Conservation (phyloP, 2,888 invertebrate genomes). For the Oligia strigilis region DNA sequence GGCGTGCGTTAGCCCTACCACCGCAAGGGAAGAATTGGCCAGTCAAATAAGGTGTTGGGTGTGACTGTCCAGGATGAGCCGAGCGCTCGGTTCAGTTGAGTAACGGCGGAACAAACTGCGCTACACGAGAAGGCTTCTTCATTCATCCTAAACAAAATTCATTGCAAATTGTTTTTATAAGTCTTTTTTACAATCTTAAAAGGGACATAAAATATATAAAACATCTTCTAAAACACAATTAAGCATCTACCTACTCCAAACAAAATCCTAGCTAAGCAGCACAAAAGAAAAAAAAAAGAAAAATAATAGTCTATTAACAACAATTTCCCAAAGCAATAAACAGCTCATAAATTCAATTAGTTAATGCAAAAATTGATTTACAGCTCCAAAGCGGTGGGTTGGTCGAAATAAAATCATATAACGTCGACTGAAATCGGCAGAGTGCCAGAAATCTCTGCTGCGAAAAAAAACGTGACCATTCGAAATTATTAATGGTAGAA, state of each 20-base stretch:
- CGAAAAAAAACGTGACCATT: conserved; percentile 77
- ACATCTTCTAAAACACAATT: not conserved
- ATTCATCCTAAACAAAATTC: no score
- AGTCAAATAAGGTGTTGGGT: no score
- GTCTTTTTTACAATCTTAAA: not conserved
- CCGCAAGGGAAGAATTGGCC: no score
- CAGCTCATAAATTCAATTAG: conserved; percentile 89
- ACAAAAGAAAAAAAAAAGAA: conserved; percentile 64
- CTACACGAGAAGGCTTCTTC: no score
- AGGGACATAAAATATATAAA: not conserved
- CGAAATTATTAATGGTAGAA: conserved; percentile 87
- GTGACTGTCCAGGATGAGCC: no score
- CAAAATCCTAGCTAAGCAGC: conserved; percentile 45
- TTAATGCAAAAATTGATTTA: conserved; percentile 89
- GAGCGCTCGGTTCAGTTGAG: no score
- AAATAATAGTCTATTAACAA: conserved; percentile 84
- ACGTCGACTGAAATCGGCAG: conserved; percentile 79
- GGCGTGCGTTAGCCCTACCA: no score
- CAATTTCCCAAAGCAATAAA: conserved; percentile 87
- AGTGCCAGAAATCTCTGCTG: conserved; percentile 82
- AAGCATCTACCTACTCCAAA: not conserved
- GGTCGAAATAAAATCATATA: conserved; percentile 84
- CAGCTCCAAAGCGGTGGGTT: conserved; percentile 73
- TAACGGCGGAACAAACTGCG: no score
- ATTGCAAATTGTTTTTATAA: no score